These are phyloP conservation scores for Eupelmus urozonus DNA, from an alignment of 2,888 invertebrate species.

Conservation along the genomic window DNA sequence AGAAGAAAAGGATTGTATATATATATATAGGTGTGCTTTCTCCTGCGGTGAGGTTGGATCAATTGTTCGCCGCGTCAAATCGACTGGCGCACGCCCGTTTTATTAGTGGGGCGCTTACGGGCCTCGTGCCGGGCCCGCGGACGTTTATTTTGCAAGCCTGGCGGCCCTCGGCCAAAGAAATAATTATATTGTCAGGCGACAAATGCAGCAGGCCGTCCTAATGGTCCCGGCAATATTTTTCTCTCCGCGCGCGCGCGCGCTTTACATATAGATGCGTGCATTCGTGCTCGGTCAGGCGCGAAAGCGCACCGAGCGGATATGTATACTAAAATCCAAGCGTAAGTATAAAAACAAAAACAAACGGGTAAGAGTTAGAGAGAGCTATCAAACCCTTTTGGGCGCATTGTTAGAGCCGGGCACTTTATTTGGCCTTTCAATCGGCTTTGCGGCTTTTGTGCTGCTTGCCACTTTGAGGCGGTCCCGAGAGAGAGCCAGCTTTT, in stretches of 20 bases:
- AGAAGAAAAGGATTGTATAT: neutral
- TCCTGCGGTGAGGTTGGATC: neutral
- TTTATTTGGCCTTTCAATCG: neutral
- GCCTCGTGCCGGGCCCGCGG: neutral
- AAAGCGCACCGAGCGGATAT: slow-evolving; percentile 15
- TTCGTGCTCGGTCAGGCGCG: slow-evolving; percentile 33
- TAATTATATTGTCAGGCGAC: slow-evolving; percentile 73
- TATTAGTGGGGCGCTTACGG: slow-evolving; percentile 51
- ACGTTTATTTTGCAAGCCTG: slow-evolving; percentile 1
- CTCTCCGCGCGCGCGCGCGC: neutral
- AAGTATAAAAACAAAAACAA: too few relatives aligned
- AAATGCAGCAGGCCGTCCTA: slow-evolving; percentile 66
- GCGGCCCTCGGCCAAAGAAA: slow-evolving; percentile 56
- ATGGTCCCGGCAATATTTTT: neutral
- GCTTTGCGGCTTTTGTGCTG: slow-evolving; percentile 22
- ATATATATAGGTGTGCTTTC: slow-evolving; percentile 15
- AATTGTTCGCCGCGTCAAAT: slow-evolving; percentile 18
- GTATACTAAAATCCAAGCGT: too few relatives aligned
- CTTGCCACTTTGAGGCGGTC: neutral
- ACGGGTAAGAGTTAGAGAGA: too few relatives aligned
- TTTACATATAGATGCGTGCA: slow-evolving; percentile 45
- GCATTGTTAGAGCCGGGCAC: too few relatives aligned
- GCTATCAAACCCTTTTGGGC: too few relatives aligned
- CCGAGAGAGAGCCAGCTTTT: slow-evolving; percentile 19
- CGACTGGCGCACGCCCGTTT: slow-evolving; percentile 64